phyloP scores from a whole-genome alignment of 2,113 vertebrate species.

The Anguilla rostrata region DNA sequence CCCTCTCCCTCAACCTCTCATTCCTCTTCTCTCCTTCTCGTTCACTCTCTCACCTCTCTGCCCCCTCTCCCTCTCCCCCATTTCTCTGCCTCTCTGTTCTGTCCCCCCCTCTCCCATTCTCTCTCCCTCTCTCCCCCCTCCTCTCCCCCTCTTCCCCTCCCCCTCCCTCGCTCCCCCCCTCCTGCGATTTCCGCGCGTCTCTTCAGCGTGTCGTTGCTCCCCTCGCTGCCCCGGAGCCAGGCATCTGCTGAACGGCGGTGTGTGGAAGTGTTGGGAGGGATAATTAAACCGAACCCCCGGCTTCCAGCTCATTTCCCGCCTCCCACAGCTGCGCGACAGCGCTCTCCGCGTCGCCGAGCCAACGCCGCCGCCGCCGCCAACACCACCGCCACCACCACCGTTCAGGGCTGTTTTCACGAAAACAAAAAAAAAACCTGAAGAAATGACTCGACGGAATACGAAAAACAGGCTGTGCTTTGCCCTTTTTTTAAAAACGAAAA shows the following conservation, averaged over 20 bases:
- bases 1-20: background rate
- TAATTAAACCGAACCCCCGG: constrained; percentile 67
- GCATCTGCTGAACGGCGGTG: constrained; percentile 63
- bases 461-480: constrained; percentile 42
- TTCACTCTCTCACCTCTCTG: no score
- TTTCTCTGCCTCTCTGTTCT: no score
- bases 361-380: constrained; percentile 61
- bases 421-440: constrained; percentile 12
- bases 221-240: constrained; percentile 64
- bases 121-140: background rate
- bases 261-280: constrained; percentile 64
- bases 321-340: constrained; percentile 64
- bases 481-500: background rate
- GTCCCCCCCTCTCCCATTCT: no score
- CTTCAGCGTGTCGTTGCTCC: constrained; percentile 54
- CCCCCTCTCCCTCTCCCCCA: background rate
- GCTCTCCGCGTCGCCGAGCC: constrained; percentile 43
- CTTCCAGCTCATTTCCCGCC: constrained; percentile 71
- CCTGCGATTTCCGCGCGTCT: constrained; percentile 21
- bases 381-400: no score
- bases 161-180: no score
- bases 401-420: no score
- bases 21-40: no score
- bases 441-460: constrained; percentile 36
- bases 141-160: background rate